phyloP scores from a whole-genome alignment of 2,888 invertebrate species.

The Calephelis perditalis region DNA sequence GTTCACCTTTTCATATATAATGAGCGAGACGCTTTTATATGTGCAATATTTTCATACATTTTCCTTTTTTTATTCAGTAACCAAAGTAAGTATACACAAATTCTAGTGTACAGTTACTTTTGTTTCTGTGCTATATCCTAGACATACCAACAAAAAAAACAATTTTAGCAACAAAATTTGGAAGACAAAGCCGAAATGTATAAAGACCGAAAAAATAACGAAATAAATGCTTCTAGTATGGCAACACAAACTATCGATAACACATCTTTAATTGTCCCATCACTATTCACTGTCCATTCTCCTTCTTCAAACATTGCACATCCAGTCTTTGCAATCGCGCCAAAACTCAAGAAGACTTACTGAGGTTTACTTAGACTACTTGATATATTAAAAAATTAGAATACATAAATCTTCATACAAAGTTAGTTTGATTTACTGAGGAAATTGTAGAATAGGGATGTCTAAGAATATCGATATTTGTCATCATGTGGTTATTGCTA shows the following conservation, averaged over 20 bases:
- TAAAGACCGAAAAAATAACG: conserved; percentile 26
- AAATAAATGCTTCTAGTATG: conserved; percentile 50
- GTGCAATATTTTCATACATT: conserved; percentile 50
- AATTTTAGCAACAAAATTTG: conserved; percentile 40
- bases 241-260: conserved; percentile 38
- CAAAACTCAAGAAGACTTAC: conserved; percentile 30
- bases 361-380: conserved; percentile 6
- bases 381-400: conserved; percentile 6
- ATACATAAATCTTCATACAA: background rate
- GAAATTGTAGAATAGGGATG: background rate
- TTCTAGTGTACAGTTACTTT: conserved; percentile 5
- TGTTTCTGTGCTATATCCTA: background rate
- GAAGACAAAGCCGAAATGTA: conserved; percentile 48
- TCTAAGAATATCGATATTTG: conserved; percentile 2
- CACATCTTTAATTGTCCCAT: conserved; percentile 24
- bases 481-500: background rate
- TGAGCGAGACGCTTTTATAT: conserved; percentile 59
- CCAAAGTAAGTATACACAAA: conserved; percentile 20
- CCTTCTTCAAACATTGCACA: conserved; percentile 41
- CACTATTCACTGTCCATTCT: conserved; percentile 25
- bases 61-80: conserved; percentile 22
- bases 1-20: conserved; percentile 66
- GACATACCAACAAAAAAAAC: conserved; percentile 27
- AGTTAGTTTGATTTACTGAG: background rate
- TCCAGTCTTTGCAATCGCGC: conserved; percentile 29